A percentile compares a stretch with the other conserved stretches of the same genome.
These are phyloP conservation scores for Thaumetopoea pityocampa DNA, from an alignment of 1,140 invertebrate species.

Conservation along the genomic window DNA sequence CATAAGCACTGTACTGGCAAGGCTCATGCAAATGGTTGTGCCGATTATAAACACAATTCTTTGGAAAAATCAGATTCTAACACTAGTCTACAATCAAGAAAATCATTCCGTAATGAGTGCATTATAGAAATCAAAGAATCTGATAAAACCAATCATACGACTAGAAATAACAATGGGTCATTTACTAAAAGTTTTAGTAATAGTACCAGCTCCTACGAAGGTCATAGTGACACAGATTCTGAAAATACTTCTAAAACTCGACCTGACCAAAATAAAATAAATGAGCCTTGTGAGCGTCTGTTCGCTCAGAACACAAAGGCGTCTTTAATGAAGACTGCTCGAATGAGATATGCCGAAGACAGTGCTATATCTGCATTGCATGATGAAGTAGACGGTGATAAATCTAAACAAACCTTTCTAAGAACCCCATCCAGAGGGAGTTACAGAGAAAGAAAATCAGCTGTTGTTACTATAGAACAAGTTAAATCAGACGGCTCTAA, in stretches of 20 bases:
- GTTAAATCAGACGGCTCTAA: slow-evolving; percentile 56
- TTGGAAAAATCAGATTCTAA: slow-evolving; percentile 66
- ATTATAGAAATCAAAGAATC: slow-evolving; percentile 70
- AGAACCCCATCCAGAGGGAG: slow-evolving; percentile 68
- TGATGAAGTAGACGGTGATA: slow-evolving; percentile 63
- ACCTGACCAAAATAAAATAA: slow-evolving; percentile 34
- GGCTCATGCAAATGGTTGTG: slow-evolving; percentile 80
- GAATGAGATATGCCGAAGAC: slow-evolving; percentile 75
- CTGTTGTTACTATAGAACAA: slow-evolving; percentile 64
- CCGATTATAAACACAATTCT: slow-evolving; percentile 52
- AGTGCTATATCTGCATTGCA: slow-evolving; percentile 37
- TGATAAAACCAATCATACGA: slow-evolving; percentile 34
- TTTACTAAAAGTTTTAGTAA: slow-evolving; percentile 69
- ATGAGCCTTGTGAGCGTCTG: slow-evolving; percentile 64
- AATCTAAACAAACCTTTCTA: slow-evolving; percentile 50
- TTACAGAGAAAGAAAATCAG: slow-evolving; percentile 65
- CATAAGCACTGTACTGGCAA: slow-evolving; percentile 84
- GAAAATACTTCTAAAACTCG: slow-evolving; percentile 56
- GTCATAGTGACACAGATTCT: slow-evolving; percentile 77
- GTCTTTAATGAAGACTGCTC: slow-evolving; percentile 77
- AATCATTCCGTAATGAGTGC: slow-evolving; percentile 59
- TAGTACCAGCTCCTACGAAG: slow-evolving; percentile 76
- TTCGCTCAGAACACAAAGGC: slow-evolving; percentile 77
- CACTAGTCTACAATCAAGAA: slow-evolving; percentile 63
- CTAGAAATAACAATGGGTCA: slow-evolving; percentile 43